Percentiles rank a stretch among this genome's conserved stretches.
Conservation (phyloP, 2,113 vertebrate species). For the Puffinus mauretanicus region DNA sequence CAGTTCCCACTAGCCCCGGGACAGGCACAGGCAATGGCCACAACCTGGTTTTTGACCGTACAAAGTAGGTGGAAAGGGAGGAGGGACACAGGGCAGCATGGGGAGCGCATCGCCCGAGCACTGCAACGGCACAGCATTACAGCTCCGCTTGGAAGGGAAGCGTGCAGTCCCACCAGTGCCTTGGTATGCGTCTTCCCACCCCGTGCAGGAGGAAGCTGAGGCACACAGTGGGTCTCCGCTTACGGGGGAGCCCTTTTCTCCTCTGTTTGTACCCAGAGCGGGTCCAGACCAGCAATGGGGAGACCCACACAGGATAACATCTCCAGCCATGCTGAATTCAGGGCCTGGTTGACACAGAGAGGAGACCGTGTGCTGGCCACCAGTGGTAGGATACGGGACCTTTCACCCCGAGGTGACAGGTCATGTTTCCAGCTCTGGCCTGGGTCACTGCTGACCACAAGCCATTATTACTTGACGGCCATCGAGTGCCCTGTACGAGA, state of each 20-base stretch:
- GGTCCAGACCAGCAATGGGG: neutral
- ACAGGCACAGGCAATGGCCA: neutral
- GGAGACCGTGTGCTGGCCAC: neutral
- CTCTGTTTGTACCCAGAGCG: neutral
- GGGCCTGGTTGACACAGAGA: neutral
- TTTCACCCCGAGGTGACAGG: neutral
- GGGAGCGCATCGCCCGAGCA: neutral
- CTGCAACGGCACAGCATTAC: neutral
- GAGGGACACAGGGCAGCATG: neutral
- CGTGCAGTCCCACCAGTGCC: neutral
- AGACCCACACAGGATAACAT: fast-evolving
- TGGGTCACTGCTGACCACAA: neutral
- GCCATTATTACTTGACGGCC: neutral
- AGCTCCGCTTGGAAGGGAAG: neutral
- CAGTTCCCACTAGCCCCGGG: neutral
- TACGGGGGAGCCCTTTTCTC: neutral
- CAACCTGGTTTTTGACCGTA: fast-evolving
- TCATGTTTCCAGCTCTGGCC: neutral
- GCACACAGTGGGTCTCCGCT: neutral
- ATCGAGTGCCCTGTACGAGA: neutral
- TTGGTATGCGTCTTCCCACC: neutral
- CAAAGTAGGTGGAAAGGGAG: neutral
- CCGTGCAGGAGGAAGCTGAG: neutral
- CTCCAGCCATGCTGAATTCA: neutral
- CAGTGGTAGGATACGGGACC: fast-evolving